A percentile compares a stretch with the other conserved stretches of the same genome.
Evolutionary conservation across 2,888 invertebrate species (phyloP).

Genomic region (Rhagium mordax): DNA sequence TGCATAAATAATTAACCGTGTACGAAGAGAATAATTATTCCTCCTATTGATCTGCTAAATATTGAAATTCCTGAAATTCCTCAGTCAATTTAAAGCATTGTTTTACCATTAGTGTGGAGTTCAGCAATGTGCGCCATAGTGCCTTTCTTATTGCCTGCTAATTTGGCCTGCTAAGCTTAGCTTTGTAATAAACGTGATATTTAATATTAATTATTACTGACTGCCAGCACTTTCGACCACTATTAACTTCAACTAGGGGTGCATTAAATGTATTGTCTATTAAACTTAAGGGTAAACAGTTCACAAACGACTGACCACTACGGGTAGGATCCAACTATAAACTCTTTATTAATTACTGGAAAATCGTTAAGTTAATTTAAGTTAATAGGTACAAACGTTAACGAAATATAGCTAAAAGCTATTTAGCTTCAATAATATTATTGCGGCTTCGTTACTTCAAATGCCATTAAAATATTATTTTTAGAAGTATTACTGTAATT

Average conservation of each 20-base stretch:
- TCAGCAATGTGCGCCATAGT: constrained; percentile 52
- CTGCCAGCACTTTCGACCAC: constrained; percentile 13
- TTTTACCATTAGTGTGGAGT: constrained; percentile 54
- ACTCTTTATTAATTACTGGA: background rate
- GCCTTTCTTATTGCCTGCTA: constrained; percentile 43
- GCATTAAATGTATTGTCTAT: constrained; percentile 33
- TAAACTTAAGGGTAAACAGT: background rate
- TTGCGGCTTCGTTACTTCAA: no score
- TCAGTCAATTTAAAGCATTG: constrained; percentile 58
- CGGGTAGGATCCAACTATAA: background rate
- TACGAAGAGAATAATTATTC: constrained; percentile 18
- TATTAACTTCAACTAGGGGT: constrained; percentile 32
- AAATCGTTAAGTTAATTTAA: background rate
- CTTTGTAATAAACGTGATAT: constrained; percentile 24
- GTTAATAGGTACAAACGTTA: no score
- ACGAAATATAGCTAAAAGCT: no score
- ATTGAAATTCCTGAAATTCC: constrained; percentile 60
- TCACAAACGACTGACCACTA: constrained; percentile 7
- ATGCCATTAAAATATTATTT: no score
- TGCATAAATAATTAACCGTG: constrained; percentile 20
- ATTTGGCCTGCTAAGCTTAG: constrained; percentile 27
- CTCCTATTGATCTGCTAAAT: constrained; percentile 52
- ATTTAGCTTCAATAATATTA: no score
- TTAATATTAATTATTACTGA: constrained; percentile 35
- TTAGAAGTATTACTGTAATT: no score